Evolutionary conservation across 1,140 invertebrate species (phyloP).

Genomic region (Aphelinus certus): DNA sequence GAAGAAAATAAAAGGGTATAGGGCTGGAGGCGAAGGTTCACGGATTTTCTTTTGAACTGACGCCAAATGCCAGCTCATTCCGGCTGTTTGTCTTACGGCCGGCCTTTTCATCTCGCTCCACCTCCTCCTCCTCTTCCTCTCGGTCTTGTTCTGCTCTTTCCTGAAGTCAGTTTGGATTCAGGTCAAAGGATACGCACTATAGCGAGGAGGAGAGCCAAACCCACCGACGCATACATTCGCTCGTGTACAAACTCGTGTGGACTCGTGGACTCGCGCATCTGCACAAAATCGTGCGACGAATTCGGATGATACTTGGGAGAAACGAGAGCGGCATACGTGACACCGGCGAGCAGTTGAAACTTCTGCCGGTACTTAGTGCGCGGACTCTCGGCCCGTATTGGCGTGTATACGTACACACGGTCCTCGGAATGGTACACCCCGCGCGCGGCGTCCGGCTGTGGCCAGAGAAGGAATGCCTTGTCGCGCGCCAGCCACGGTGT

Average conservation of each 20-base stretch:
- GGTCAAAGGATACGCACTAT: conserved; percentile 3
- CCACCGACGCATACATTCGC: background rate
- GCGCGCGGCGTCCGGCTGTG: too few relatives aligned
- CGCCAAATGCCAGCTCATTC: conserved; percentile 2
- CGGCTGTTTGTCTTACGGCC: too few relatives aligned
- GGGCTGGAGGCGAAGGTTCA: background rate
- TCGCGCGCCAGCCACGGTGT: too few relatives aligned
- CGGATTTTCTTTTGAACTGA: conserved; percentile 9
- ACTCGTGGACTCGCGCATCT: background rate
- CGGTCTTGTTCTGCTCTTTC: background rate
- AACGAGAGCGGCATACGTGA: too few relatives aligned
- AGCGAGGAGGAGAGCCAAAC: background rate
- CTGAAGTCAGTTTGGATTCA: background rate
- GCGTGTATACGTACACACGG: too few relatives aligned
- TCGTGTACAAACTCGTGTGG: background rate
- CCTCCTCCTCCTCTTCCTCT: background rate
- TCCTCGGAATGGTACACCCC: too few relatives aligned
- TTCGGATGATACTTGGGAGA: too few relatives aligned
- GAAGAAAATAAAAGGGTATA: background rate
- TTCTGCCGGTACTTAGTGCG: too few relatives aligned
- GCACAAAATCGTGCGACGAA: background rate
- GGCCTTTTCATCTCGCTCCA: background rate
- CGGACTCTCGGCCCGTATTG: too few relatives aligned
- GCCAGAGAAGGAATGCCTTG: too few relatives aligned
- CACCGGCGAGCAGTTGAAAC: too few relatives aligned